Evolutionary conservation across 2,113 vertebrate genomes (phyloP).

Genomic region (Corapipo altera): DNA sequence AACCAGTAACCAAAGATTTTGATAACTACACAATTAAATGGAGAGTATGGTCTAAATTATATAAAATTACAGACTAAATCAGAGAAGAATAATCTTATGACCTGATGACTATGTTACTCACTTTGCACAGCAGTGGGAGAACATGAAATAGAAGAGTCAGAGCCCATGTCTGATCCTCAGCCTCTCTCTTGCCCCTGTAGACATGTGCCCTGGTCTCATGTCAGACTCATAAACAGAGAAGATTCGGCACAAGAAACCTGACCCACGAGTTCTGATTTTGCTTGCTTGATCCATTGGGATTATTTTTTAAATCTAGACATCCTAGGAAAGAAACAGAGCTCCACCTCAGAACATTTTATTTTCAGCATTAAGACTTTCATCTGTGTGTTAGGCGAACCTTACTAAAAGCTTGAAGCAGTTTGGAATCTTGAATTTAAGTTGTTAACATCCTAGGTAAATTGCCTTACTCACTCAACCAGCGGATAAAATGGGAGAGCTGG

Average conservation of each 20-base stretch:
- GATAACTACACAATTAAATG: background rate
- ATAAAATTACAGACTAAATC: background rate
- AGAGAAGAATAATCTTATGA: background rate
- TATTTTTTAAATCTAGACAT: background rate
- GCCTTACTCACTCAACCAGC: background rate
- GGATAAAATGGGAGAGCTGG: background rate
- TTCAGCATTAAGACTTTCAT: background rate
- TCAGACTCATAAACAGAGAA: background rate
- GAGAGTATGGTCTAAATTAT: background rate
- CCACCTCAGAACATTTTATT: background rate
- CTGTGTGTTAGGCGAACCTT: background rate
- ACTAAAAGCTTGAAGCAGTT: background rate
- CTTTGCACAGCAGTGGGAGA: background rate
- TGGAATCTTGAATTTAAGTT: background rate
- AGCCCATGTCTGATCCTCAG: background rate
- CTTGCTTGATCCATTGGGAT: background rate
- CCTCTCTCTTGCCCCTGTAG: background rate
- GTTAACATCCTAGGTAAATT: conserved; percentile 19
- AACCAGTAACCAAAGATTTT: background rate
- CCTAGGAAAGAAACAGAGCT: background rate
- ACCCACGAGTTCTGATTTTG: background rate
- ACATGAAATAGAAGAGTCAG: background rate
- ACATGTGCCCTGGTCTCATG: fast-evolving
- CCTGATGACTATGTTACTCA: background rate
- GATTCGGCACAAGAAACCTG: background rate